These are phyloP conservation scores for Antennarius striatus DNA, from an alignment of 2,113 vertebrate genomes.

Conservation along the genomic window DNA sequence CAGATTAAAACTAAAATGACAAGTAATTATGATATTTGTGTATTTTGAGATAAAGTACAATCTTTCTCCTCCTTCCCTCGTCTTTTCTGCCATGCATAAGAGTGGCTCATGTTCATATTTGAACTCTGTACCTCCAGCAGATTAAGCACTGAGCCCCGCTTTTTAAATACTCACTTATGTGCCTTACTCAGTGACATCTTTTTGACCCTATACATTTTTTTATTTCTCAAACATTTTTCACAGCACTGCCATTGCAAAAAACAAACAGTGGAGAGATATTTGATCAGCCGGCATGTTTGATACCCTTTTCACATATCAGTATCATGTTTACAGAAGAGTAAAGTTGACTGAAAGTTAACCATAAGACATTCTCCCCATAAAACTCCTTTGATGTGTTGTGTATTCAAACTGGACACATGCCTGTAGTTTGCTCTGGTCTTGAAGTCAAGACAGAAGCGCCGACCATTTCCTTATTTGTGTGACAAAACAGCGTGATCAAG, in stretches of 20 bases:
- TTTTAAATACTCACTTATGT: conserved; percentile 18
- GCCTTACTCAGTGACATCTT: conserved; percentile 10
- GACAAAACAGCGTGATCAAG: background rate
- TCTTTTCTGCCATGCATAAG: background rate
- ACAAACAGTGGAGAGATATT: background rate
- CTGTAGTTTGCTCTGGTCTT: background rate
- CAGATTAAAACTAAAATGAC: too few species aligned
- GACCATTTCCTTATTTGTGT: background rate
- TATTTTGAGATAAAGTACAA: too few species aligned
- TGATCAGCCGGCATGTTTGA: conserved; percentile 2
- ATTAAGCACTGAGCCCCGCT: background rate
- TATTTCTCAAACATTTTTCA: conserved; percentile 1
- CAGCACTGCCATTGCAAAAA: background rate
- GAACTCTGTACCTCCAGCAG: background rate
- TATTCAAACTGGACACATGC: conserved; percentile 6
- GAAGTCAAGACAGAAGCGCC: background rate
- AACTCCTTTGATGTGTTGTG: conserved; percentile 7
- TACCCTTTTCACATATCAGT: background rate
- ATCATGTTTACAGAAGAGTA: conserved; percentile 24
- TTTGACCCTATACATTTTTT: background rate
- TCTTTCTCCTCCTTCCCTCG: too few species aligned
- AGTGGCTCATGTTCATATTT: conserved; percentile 7
- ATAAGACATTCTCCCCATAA: background rate
- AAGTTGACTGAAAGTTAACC: conserved; percentile 1
- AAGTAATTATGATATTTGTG: too few species aligned